These are phyloP conservation scores for Volucella inanis DNA, from an alignment of 2,888 invertebrate genomes.

Conservation along the genomic window DNA sequence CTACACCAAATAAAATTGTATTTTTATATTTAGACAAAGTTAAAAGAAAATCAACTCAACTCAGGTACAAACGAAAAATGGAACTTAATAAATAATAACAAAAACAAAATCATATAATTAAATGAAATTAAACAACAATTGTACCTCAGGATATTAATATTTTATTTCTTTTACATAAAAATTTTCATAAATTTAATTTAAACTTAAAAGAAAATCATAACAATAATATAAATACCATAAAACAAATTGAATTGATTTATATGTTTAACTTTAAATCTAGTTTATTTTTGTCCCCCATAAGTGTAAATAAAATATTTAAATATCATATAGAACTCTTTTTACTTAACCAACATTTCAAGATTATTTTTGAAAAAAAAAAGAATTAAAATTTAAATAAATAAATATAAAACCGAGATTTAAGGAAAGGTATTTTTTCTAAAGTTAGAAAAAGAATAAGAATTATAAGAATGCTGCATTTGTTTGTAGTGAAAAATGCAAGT, in stretches of 20 bases:
- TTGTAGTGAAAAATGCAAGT: constrained; percentile 21
- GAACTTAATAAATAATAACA: constrained; percentile 32
- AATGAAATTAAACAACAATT: constrained; percentile 63
- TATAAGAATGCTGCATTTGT: constrained; percentile 43
- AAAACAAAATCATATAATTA: constrained; percentile 8
- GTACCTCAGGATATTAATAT: constrained; percentile 70
- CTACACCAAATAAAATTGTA: constrained; percentile 48
- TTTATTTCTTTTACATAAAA: constrained; percentile 33
- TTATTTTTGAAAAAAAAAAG: constrained; percentile 43
- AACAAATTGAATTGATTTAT: constrained; percentile 44
- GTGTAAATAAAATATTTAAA: constrained; percentile 65
- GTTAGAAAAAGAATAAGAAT: constrained; percentile 35
- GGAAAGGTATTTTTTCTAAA: constrained; percentile 56
- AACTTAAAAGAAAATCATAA: constrained; percentile 10
- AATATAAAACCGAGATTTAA: too few species aligned
- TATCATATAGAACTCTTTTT: constrained; percentile 43
- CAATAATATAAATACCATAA: constrained; percentile 17
- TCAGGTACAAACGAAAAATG: constrained; percentile 66
- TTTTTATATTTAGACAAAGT: constrained; percentile 61
- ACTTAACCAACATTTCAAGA: constrained; percentile 49
- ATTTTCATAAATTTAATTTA: constrained; percentile 28
- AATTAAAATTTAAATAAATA: neutral
- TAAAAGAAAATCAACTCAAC: constrained; percentile 58
- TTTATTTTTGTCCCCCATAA: neutral
- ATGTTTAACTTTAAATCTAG: constrained; percentile 1